Evolutionary conservation across 2,797 vertebrate species (phyloP).

Genomic region (Alouatta caraya): DNA sequence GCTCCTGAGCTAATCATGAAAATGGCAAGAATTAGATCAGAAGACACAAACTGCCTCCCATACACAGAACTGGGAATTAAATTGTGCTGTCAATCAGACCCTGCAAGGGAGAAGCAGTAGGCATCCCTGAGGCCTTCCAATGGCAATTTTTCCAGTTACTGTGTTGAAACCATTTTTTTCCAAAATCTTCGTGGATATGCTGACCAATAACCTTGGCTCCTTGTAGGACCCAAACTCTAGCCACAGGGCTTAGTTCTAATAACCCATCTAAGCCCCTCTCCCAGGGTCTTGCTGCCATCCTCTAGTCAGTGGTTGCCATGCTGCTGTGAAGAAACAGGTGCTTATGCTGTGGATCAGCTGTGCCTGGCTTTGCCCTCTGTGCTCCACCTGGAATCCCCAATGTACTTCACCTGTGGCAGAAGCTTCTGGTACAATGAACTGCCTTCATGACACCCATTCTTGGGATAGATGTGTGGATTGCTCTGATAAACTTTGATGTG

Average conservation of each 20-base stretch:
- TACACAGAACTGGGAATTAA: not conserved
- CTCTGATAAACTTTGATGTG: not conserved
- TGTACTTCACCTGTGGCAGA: not conserved
- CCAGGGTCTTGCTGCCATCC: no score
- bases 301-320: not conserved
- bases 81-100: not conserved
- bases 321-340: not conserved
- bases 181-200: not conserved
- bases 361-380: not conserved
- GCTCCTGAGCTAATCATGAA: not conserved
- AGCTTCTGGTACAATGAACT: no score
- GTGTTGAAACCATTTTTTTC: not conserved
- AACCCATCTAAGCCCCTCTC: no score
- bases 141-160: not conserved
- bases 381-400: not conserved
- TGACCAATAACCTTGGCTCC: not conserved
- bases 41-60: not conserved
- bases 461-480: not conserved
- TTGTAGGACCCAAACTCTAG: not conserved
- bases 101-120: not conserved
- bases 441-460: not conserved
- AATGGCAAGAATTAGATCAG: not conserved
- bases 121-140: not conserved
- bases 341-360: not conserved
- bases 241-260: not conserved